Base-by-base conservation (phyloP, 2,888 invertebrate genomes). In the Tetropium fuscum region DNA sequence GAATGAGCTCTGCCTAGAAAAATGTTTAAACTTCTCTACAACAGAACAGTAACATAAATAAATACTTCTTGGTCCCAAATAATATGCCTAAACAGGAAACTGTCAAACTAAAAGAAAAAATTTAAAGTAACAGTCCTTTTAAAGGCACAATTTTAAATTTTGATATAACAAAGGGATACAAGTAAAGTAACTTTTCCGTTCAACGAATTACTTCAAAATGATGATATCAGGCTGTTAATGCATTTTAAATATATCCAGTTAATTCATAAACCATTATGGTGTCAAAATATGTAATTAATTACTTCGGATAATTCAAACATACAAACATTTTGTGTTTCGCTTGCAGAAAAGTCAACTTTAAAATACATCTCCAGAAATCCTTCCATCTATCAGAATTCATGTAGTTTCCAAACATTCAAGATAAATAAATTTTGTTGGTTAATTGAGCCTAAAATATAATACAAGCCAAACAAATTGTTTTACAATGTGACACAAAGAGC, bases 71-170 rank as follows among this genome's bases (percentile, higher is more conserved):
- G 78, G 78, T 78, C 78, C 78, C 78, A 74, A 75, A 75, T 72
- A 69, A 77, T 75, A 76, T 76, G 73, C 70, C 63, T 71, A 69
- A 69, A 63, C 51, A 60, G 56, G 43, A 63, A 61, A 47, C 49
- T 45, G 54, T 58, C 53, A 25, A 48, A 61, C 58, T 53, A 62
- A 62, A 65, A 59, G 16, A 7, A 30, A 64, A 43, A 55, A 51
- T 47, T 56, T 47, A 53, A 64, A 68, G 34, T 25, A 72, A 73
- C 72, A 74, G 72, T 74, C 72, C 74, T 70, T 68, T 66, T 59
- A 74, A 78, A 78, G 78, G 78, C 78, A 78, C 78, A 75, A 76
- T 75, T 75, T 74, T 67, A 72, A 68, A 68, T 70, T 68, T 66
- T 63, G 60, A 60, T 60, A 58, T 49, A 43, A 60, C 60, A 51